A percentile compares a stretch with the other conserved stretches of the same genome.
Evolutionary conservation across 2,888 invertebrate species (phyloP).

Genomic region (Tethea ocularis): DNA sequence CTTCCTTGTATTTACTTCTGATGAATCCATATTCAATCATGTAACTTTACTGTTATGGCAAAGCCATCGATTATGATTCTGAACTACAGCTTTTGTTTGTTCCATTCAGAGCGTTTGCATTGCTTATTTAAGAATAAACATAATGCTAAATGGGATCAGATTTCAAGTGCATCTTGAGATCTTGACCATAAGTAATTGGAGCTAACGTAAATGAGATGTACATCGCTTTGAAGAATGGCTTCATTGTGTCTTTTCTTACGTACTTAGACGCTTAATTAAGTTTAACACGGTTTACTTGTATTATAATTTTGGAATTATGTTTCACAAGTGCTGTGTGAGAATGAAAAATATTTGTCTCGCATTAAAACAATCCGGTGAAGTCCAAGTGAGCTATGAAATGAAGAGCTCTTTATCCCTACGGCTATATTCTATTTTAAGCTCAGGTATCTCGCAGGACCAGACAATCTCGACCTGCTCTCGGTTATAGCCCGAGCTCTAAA

Average conservation of each 20-base stretch:
- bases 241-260: conserved; percentile 51
- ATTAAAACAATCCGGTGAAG: conserved; percentile 33
- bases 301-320: conserved; percentile 41
- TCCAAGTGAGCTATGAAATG: conserved; percentile 49
- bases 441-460: conserved; percentile 57
- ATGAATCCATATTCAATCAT: conserved; percentile 47
- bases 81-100: conserved; percentile 9
- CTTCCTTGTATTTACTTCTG: conserved; percentile 34
- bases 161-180: conserved; percentile 64
- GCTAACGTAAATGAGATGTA: conserved; percentile 36
- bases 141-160: conserved; percentile 38
- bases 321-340: conserved; percentile 38
- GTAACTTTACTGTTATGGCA: conserved; percentile 17
- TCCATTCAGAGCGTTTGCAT: conserved; percentile 1
- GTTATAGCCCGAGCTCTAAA: conserved; percentile 42
- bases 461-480: conserved; percentile 42
- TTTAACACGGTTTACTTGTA: conserved; percentile 60
- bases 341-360: conserved; percentile 26
- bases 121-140: conserved; percentile 32
- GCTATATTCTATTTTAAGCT: conserved; percentile 62
- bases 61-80: conserved; percentile 6
- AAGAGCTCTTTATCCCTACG: conserved; percentile 49
- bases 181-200: conserved; percentile 50
- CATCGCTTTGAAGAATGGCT: conserved; percentile 52
- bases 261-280: conserved; percentile 62